Evolutionary conservation across 2,113 vertebrate species (phyloP).

Genomic region (Zosterops pallidus): DNA sequence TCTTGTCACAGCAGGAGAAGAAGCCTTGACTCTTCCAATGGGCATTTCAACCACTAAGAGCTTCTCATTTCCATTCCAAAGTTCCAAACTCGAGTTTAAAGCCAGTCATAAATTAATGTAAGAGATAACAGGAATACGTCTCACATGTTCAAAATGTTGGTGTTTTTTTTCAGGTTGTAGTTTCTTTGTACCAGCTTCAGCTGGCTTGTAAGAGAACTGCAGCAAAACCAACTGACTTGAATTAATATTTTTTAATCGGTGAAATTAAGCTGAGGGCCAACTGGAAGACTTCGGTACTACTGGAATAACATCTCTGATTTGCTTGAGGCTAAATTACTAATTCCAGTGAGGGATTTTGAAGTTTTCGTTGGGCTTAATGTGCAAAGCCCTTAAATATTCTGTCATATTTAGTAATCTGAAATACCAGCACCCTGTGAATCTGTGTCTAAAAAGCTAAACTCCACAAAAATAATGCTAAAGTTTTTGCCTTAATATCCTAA

Average conservation of each 20-base stretch:
- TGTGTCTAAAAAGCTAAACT: conserved; percentile 19
- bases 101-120: neutral
- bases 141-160: neutral
- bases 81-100: neutral
- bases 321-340: conserved; percentile 51
- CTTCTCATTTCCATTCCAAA: neutral
- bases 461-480: neutral
- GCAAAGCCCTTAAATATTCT: conserved; percentile 59
- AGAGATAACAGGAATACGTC: neutral
- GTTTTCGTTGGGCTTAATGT: conserved; percentile 40
- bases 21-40: neutral
- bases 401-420: conserved; percentile 35
- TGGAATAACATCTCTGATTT: conserved; percentile 49
- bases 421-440: neutral
- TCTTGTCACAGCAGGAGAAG: neutral
- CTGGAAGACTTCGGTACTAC: conserved; percentile 39
- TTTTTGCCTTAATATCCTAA: conserved; percentile 2
- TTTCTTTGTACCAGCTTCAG: neutral
- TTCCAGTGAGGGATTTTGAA: conserved; percentile 40
- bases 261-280: conserved; percentile 54
- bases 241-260: conserved; percentile 41
- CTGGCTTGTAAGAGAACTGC: neutral
- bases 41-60: neutral
- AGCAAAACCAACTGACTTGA: conserved; percentile 43
- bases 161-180: neutral